These are phyloP conservation scores for Chouioia cunea DNA, from an alignment of 2,888 invertebrate species.

Conservation along the genomic window DNA sequence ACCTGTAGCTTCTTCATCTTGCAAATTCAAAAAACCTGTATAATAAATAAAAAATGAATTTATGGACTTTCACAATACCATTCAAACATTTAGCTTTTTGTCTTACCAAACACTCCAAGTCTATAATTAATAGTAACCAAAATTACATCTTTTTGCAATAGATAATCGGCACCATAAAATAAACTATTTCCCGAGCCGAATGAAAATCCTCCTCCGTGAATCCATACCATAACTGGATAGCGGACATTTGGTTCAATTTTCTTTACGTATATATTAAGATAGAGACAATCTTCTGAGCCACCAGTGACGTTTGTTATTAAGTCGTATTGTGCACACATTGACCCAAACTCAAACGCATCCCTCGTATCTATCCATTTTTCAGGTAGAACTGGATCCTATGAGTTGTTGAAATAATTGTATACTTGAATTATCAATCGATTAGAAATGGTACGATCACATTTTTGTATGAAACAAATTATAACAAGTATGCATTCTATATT, in stretches of 20 bases:
- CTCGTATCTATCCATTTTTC: constrained; percentile 64
- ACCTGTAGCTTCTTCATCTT: constrained; percentile 50
- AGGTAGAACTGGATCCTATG: constrained; percentile 67
- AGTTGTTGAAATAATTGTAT: too few species aligned
- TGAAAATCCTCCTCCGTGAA: constrained; percentile 58
- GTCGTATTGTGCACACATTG: constrained; percentile 15
- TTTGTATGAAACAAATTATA: neutral
- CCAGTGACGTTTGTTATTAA: constrained; percentile 17
- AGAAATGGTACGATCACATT: too few species aligned
- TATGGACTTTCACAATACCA: neutral
- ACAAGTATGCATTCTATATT: too few species aligned
- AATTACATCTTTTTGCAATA: constrained; percentile 58
- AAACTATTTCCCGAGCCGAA: constrained; percentile 53
- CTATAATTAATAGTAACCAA: constrained; percentile 63
- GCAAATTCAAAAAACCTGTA: constrained; percentile 50
- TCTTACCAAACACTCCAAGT: constrained; percentile 56
- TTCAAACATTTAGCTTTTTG: neutral
- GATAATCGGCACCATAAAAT: constrained; percentile 57
- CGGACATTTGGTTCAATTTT: constrained; percentile 9
- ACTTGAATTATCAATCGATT: constrained; percentile 49
- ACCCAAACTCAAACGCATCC: constrained; percentile 57
- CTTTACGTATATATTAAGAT: constrained; percentile 59
- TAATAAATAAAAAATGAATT: neutral
- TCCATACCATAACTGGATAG: constrained; percentile 59
- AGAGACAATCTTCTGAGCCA: constrained; percentile 61